phyloP scores from a whole-genome alignment of 2,113 vertebrate genomes.

The Ophthalmolycus amberensis region DNA sequence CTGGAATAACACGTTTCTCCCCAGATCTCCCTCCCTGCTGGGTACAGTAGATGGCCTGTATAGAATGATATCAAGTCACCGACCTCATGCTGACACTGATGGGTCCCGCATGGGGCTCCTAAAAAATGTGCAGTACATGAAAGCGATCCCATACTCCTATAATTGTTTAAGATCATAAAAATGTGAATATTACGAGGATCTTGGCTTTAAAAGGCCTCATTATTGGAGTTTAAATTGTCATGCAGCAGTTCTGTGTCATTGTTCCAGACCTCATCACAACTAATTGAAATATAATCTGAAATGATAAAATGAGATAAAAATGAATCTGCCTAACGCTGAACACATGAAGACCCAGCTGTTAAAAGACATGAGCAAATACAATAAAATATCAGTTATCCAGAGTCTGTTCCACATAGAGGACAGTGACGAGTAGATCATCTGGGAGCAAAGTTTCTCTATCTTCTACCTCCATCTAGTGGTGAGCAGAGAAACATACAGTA shows the following conservation, averaged over 20 bases:
- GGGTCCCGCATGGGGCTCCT: constrained; percentile 12
- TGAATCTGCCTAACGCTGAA: background rate
- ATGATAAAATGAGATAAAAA: background rate
- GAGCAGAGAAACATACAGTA: background rate
- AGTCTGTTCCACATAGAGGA: background rate
- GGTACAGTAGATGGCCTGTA: constrained; percentile 27
- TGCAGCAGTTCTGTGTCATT: background rate
- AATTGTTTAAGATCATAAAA: background rate
- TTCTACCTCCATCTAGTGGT: constrained; percentile 68
- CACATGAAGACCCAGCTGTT: background rate
- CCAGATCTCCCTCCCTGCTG: constrained; percentile 16
- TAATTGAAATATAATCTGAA: background rate
- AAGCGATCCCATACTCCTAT: background rate
- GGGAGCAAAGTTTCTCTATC: background rate
- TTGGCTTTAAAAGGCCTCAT: background rate
- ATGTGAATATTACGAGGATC: background rate
- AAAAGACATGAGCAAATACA: background rate
- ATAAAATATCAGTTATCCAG: background rate
- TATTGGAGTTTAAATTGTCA: background rate
- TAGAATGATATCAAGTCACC: constrained; percentile 37
- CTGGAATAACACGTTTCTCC: constrained; percentile 45
- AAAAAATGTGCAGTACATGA: background rate
- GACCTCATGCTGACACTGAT: constrained; percentile 22
- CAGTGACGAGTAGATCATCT: accelerated
- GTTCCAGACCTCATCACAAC: background rate